phyloP scores from a whole-genome alignment of 2,797 vertebrate species.

The Pantherophis vulpinus region DNA sequence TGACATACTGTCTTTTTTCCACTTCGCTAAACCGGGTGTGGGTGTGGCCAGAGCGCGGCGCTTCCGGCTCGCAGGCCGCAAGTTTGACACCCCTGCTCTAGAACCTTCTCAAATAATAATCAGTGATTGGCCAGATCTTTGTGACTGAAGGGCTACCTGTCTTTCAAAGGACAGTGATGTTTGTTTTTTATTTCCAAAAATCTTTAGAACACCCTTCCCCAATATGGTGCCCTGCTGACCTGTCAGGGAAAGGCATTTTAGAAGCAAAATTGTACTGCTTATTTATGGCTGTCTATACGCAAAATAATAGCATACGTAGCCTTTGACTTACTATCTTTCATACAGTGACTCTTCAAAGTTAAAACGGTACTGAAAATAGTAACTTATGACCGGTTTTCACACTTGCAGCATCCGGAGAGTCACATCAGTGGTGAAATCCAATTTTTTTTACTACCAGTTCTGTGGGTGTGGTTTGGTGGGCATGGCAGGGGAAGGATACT shows the following conservation, averaged over 20 bases:
- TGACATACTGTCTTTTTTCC: too few species aligned
- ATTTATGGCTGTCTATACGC: not conserved
- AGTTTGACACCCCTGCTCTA: not conserved
- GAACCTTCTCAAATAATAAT: not conserved
- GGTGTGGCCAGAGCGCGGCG: too few species aligned
- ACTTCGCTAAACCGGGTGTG: too few species aligned
- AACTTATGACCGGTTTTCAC: not conserved
- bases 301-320: not conserved
- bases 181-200: not conserved
- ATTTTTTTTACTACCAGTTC: too few species aligned
- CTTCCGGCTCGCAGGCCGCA: not conserved
- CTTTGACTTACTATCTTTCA: not conserved
- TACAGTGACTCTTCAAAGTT: not conserved
- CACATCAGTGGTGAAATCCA: not conserved
- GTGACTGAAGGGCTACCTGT: not conserved
- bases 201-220: not conserved
- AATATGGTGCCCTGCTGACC: not conserved
- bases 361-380: not conserved
- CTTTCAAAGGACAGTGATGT: not conserved
- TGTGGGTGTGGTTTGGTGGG: too few species aligned
- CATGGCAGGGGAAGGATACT: too few species aligned
- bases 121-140: not conserved
- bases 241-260: not conserved
- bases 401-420: not conserved
- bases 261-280: not conserved